phyloP scores from a whole-genome alignment of 2,888 invertebrate genomes.

The Hyposoter dolosus region DNA sequence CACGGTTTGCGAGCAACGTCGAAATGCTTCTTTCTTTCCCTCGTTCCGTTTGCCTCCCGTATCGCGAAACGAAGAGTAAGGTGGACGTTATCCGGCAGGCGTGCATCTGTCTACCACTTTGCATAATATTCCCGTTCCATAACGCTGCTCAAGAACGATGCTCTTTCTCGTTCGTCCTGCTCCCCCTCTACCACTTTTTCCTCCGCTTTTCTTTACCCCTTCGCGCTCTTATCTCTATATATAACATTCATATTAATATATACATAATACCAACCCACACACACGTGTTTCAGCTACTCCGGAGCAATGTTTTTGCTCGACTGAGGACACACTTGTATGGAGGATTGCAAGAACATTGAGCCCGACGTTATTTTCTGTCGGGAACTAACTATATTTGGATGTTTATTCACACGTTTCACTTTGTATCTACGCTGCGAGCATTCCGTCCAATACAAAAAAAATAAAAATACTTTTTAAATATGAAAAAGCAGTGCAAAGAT shows the following conservation, averaged over 20 bases:
- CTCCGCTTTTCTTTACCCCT: conserved; percentile 22
- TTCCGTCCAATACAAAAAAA: background rate
- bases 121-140: conserved; percentile 76
- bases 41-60: background rate
- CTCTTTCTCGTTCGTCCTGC: conserved; percentile 60
- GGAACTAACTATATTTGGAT: background rate
- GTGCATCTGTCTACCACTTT: conserved; percentile 80
- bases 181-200: conserved; percentile 40
- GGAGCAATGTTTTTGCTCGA: background rate
- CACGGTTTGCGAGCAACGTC: conserved; percentile 38
- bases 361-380: background rate
- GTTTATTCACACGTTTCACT: background rate
- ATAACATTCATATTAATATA: conserved; percentile 2
- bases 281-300: background rate
- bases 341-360: background rate
- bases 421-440: background rate
- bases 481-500: background rate
- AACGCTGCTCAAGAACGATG: conserved; percentile 63
- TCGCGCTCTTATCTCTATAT: conserved; percentile 19
- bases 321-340: conserved; percentile 10
- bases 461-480: background rate
- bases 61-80: conserved; percentile 55
- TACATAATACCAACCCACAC: background rate
- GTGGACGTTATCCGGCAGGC: conserved; percentile 66
- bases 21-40: conserved; percentile 49